Percentiles rank a stretch among this genome's conserved stretches.
Evolutionary conservation across 2,888 invertebrate species (phyloP).

Genomic region (Spialia ferax): DNA sequence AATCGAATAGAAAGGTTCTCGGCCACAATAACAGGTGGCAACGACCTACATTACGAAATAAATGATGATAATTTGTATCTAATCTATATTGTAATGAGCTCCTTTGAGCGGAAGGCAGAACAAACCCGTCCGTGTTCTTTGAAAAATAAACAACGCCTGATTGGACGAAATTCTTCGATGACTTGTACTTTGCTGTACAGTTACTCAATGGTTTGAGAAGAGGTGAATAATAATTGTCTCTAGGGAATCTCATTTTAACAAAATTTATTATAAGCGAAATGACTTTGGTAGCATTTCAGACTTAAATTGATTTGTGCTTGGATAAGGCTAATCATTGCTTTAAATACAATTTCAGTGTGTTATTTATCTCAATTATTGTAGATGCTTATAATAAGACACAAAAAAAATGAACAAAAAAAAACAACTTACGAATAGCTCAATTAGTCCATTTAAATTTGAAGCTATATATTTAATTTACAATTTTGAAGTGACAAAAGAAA

Average conservation of each 20-base stretch:
- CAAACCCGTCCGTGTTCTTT: slow-evolving; percentile 23
- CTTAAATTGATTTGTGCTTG: too few relatives aligned
- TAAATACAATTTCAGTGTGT: too few relatives aligned
- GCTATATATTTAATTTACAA: too few relatives aligned
- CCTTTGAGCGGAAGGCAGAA: slow-evolving; percentile 47
- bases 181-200: slow-evolving; percentile 45
- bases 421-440: too few relatives aligned
- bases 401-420: too few relatives aligned
- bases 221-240: not conserved
- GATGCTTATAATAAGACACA: too few relatives aligned
- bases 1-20: slow-evolving; percentile 13
- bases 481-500: too few relatives aligned
- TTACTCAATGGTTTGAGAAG: not conserved
- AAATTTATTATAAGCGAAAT: not conserved
- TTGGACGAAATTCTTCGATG: slow-evolving; percentile 55
- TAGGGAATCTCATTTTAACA: not conserved
- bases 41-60: slow-evolving; percentile 27
- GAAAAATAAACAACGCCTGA: slow-evolving; percentile 52
- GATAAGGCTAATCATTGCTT: too few relatives aligned
- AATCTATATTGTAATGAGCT: slow-evolving; percentile 54
- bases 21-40: slow-evolving; percentile 23
- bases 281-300: not conserved
- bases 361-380: too few relatives aligned
- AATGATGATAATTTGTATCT: slow-evolving; percentile 50
- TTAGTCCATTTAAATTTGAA: too few relatives aligned